These are phyloP conservation scores for Hypomecis punctinalis DNA, from an alignment of 2,888 invertebrate species.

Conservation along the genomic window DNA sequence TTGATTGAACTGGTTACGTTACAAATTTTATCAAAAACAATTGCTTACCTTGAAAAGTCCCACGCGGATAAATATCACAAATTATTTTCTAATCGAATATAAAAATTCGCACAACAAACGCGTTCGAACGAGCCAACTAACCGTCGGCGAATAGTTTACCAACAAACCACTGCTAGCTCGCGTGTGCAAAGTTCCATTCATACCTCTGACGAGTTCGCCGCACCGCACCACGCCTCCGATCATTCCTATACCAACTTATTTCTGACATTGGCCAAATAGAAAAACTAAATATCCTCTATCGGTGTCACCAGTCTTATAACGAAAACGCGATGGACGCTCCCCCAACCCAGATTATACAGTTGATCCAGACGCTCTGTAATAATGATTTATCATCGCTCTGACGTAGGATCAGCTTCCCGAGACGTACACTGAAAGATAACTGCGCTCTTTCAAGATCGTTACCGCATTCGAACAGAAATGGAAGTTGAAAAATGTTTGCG, in stretches of 20 bases:
- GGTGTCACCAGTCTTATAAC: neutral
- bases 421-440: conserved; percentile 23
- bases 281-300: neutral
- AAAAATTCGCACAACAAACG: conserved; percentile 33
- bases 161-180: conserved; percentile 26
- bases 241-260: conserved; percentile 3
- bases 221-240: neutral
- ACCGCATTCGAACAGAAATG: conserved; percentile 14
- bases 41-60: conserved; percentile 31
- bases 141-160: conserved; percentile 54
- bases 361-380: neutral
- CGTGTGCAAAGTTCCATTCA: conserved; percentile 34
- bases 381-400: conserved; percentile 23
- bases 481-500: conserved; percentile 12
- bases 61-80: conserved; percentile 7
- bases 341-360: neutral
- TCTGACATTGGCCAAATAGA: neutral
- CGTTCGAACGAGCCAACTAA: conserved; percentile 56
- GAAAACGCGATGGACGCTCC: neutral
- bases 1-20: no score
- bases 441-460: conserved; percentile 8
- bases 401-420: conserved; percentile 9
- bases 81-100: neutral
- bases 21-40: neutral
- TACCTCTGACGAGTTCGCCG: conserved; percentile 17